Evolutionary conservation across 2,888 invertebrate species (phyloP), one percentile per base, ranked within the genome.

Genomic region (Polyommatus iphigenia): DNA sequence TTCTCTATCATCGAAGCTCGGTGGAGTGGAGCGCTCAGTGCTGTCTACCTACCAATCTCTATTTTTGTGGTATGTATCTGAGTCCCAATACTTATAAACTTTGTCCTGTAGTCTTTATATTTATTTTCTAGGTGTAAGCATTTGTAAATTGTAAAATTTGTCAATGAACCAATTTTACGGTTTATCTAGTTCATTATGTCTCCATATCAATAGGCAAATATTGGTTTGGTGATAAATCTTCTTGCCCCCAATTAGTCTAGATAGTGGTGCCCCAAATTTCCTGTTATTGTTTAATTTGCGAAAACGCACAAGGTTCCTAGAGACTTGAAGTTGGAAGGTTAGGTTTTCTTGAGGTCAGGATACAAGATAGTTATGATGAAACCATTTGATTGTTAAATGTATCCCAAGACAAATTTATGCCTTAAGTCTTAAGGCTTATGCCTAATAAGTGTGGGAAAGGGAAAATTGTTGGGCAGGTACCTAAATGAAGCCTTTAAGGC

Each of bases 91-190:
- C n/a, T 59, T 15, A 59, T n/a, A 6, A 59, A 59, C 83, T 85
- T 41, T 82, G 86, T 84, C 87, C 88, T 86, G 88, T 85, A 81
- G 79, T 81, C 85, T 84, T 88, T 88, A 89, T 86, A 87, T 86
- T 85, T 83, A 59, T 59, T 59, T n/a, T 20, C 7, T 59, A 59
- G 2, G 59, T 20, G 59, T 59, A n/a, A 54, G 4, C 4, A 18
- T 59, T 59, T 20, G 59, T 5, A 59, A 59, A 20, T n/a, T 18
- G 29, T 67, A 67, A 73, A 73, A 24, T 46, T 73, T 46, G 46
- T 41, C 75, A 46, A 24, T 75, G 50, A 75, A 50, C 50, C 50
- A 75, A 75, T 29, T 75, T 29, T 10, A 75, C 24, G 6, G 46
- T 75, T 46, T 75, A 29, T 54, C 75, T 50, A 50, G 75, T 15